A percentile compares a stretch with the other conserved stretches of the same genome.
phyloP scores from a whole-genome alignment of 2,113 vertebrate genomes.

The Etheostoma spectabile region DNA sequence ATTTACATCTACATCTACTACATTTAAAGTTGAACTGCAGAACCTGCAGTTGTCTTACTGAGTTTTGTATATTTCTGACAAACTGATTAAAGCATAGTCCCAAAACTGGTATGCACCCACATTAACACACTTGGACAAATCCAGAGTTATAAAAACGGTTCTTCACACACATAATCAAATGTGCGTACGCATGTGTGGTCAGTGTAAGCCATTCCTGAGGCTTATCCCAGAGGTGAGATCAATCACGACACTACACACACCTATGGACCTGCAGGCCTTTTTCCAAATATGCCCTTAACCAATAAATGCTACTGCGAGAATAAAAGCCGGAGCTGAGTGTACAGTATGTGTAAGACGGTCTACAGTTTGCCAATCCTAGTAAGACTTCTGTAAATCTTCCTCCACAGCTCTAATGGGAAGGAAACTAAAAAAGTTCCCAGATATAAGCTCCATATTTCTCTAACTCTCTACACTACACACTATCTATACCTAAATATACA shows the following conservation, averaged over 20 bases:
- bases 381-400: not conserved
- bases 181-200: conserved; percentile 10
- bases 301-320: conserved; percentile 7
- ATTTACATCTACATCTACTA: conserved; percentile 34
- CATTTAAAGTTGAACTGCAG: conserved; percentile 26
- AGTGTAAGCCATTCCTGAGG: not conserved
- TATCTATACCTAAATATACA: not conserved
- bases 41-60: not conserved
- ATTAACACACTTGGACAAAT: not conserved
- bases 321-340: conserved; percentile 2
- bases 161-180: not conserved
- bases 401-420: not conserved
- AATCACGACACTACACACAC: conserved; percentile 13
- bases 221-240: conserved; percentile 27
- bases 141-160: not conserved
- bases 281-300: not conserved
- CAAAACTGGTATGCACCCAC: too few species aligned
- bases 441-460: not conserved
- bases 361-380: conserved; percentile 1
- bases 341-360: not conserved
- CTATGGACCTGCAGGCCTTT: conserved; percentile 5
- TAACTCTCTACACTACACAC: not conserved
- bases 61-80: not conserved
- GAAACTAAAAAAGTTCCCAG: not conserved
- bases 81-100: not conserved